Evolutionary conservation across 2,113 vertebrate genomes (phyloP).

Genomic region (Grallaria varia): DNA sequence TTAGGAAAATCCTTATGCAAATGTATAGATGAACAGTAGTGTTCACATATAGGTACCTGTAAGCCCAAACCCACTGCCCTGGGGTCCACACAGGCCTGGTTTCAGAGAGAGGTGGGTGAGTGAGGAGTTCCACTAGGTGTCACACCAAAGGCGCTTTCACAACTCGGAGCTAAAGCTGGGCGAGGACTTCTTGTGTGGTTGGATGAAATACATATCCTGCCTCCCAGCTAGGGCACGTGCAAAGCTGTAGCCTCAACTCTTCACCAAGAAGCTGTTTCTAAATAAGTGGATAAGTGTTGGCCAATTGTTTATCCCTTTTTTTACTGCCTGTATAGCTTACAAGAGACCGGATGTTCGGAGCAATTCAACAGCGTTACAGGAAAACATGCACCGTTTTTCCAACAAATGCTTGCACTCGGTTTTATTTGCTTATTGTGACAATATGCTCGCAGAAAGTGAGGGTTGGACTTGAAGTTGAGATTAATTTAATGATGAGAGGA

Average conservation of each 20-base stretch:
- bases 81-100: neutral
- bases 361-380: neutral
- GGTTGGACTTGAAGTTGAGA: neutral
- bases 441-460: neutral
- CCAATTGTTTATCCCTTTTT: conserved; percentile 14
- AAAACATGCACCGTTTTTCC: neutral
- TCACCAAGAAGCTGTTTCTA: neutral
- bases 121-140: neutral
- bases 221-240: neutral
- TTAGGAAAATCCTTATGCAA: neutral
- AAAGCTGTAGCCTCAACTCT: neutral
- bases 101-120: neutral
- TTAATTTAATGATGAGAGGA: neutral
- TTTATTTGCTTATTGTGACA: conserved; percentile 9
- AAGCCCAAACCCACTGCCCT: neutral
- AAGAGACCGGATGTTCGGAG: neutral
- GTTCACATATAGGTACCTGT: neutral
- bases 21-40: neutral
- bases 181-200: neutral
- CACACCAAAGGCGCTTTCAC: neutral
- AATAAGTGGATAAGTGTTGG: neutral
- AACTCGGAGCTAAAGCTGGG: neutral
- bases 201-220: neutral
- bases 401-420: conserved; percentile 11
- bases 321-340: neutral